Evolutionary conservation across 2,113 vertebrate genomes (phyloP).

Genomic region (Lepisosteus osseus): DNA sequence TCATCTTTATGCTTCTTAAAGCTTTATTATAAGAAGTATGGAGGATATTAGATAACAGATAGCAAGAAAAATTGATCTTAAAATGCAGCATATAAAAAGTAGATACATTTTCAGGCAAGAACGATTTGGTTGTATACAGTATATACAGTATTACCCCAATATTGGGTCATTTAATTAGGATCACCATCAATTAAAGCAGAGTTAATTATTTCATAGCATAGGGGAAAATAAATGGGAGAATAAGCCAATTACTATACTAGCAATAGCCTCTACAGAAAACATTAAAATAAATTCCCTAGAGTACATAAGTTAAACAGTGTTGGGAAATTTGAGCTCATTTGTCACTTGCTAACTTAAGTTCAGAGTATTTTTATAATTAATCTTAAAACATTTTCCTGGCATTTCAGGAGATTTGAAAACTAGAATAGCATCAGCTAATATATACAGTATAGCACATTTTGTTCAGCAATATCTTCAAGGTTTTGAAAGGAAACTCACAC

Average conservation of each 20-base stretch:
- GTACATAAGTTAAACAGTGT: not conserved
- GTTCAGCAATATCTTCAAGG: too few relatives aligned
- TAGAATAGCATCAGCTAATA: too few relatives aligned
- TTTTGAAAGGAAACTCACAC: too few relatives aligned
- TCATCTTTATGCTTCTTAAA: conserved; percentile 1
- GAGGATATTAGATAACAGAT: not conserved
- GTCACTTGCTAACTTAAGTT: not conserved
- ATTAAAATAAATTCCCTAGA: conserved; percentile 9
- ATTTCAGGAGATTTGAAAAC: too few relatives aligned
- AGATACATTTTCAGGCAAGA: not conserved
- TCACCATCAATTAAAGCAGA: conserved; percentile 24
- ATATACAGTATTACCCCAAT: conserved; percentile 9
- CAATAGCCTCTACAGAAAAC: conserved; percentile 16
- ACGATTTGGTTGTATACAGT: conserved; percentile 4
- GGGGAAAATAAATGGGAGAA: conserved; percentile 11
- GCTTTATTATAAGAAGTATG: not conserved
- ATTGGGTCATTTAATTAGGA: conserved; percentile 21
- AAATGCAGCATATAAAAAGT: conserved; percentile 4
- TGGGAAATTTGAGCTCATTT: conserved; percentile 6
- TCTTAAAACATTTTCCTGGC: too few relatives aligned
- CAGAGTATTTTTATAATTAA: not conserved
- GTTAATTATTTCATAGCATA: conserved; percentile 28
- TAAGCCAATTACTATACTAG: conserved; percentile 27
- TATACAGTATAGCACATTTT: too few relatives aligned
- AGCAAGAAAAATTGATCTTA: conserved; percentile 9